A percentile compares a stretch with the other conserved stretches of the same genome.
Evolutionary conservation across 2,797 vertebrate species (phyloP).

Genomic region (Neosalanx taihuensis): DNA sequence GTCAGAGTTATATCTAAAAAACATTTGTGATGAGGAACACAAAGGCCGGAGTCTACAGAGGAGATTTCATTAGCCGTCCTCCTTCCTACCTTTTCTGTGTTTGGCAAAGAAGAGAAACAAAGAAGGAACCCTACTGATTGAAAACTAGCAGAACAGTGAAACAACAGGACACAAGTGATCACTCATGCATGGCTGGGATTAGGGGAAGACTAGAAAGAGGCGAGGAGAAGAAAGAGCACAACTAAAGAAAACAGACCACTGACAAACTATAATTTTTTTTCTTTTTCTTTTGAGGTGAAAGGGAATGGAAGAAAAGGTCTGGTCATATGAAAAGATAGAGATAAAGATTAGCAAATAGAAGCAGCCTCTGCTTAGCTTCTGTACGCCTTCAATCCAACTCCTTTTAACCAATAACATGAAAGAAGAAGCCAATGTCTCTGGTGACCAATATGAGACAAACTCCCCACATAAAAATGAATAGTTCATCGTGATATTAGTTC

Average conservation of each 20-base stretch:
- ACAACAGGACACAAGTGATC: constrained; percentile 98
- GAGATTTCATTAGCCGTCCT: constrained; percentile 88
- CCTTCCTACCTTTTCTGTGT: constrained; percentile 96
- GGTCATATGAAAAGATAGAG: constrained; percentile 77
- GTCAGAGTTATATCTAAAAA: constrained; percentile 71
- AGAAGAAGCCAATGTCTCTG: constrained; percentile 57
- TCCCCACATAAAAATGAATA: constrained; percentile 64
- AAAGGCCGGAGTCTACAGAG: constrained; percentile 84
- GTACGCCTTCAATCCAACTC: constrained; percentile 60
- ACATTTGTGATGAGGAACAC: constrained; percentile 72
- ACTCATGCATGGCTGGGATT: constrained; percentile 99
- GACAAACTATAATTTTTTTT: constrained; percentile 81
- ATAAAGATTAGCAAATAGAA: constrained; percentile 88
- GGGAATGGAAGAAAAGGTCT: constrained; percentile 81
- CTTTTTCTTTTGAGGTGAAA: constrained; percentile 87
- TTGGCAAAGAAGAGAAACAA: constrained; percentile 95
- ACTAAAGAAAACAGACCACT: constrained; percentile 95
- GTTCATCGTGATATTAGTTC: constrained; percentile 59
- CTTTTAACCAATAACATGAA: constrained; percentile 74
- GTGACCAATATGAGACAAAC: constrained; percentile 59
- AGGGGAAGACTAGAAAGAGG: constrained; percentile 96
- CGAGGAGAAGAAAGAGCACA: constrained; percentile 90
- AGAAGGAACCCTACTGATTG: constrained; percentile 92
- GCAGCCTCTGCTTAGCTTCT: constrained; percentile 78
- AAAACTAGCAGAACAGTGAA: constrained; percentile 98